These are phyloP conservation scores for Odiellus spinosus DNA, from an alignment of 2,888 invertebrate species.

Conservation along the genomic window DNA sequence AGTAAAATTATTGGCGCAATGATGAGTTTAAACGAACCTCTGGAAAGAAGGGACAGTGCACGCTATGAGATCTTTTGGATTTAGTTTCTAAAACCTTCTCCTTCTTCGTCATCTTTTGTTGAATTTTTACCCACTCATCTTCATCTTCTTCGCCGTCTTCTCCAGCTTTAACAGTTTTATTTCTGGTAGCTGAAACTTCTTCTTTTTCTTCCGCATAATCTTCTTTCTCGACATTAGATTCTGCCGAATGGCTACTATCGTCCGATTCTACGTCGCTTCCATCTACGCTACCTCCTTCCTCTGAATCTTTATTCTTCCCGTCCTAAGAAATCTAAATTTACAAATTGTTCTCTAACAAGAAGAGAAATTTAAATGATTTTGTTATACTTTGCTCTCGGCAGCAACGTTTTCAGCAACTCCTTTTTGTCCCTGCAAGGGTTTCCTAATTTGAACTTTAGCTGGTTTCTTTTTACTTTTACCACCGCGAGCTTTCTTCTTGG, in stretches of 20 bases:
- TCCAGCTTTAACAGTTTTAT: conserved; percentile 33
- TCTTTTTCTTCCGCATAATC: not conserved
- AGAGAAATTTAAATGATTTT: no score
- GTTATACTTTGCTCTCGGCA: no score
- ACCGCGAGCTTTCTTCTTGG: conserved; percentile 10
- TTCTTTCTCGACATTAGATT: conserved; percentile 8
- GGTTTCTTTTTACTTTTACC: conserved; percentile 19
- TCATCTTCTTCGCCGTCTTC: conserved; percentile 50
- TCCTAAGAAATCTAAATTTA: no score
- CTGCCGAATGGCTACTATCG: conserved; percentile 4
- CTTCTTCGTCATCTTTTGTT: conserved; percentile 61
- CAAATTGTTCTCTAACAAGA: no score
- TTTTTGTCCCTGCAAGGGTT: no score
- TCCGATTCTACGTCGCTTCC: conserved; percentile 9
- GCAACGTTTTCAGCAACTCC: no score
- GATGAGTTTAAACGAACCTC: conserved; percentile 38
- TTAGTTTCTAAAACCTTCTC: conserved; percentile 79
- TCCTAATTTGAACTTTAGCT: conserved; percentile 1
- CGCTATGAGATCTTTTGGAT: conserved; percentile 84
- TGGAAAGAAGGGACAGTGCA: conserved; percentile 92
- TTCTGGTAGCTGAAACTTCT: not conserved
- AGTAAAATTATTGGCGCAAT: no score
- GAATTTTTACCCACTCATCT: conserved; percentile 86
- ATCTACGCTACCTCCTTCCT: conserved; percentile 4
- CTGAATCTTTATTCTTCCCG: conserved; percentile 11